phyloP scores from a whole-genome alignment of 2,113 vertebrate genomes.

The Cinclus cinclus region DNA sequence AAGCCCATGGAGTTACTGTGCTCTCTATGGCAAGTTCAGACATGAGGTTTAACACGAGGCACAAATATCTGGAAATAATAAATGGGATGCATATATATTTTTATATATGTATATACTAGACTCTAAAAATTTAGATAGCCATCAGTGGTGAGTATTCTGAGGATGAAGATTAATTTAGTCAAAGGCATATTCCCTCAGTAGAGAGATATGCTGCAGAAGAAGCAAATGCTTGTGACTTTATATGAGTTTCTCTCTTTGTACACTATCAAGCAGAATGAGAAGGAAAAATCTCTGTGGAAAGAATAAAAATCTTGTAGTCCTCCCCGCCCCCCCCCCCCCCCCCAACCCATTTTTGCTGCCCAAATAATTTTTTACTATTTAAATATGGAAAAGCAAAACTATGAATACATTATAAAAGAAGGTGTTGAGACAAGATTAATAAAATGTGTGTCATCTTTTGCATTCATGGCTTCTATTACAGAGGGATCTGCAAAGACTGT shows the following conservation, averaged over 20 bases:
- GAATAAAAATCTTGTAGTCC: background rate
- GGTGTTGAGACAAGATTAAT: slow-evolving; percentile 56
- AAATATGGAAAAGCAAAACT: slow-evolving; percentile 54
- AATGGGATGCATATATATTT: background rate
- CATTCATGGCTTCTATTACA: slow-evolving; percentile 19
- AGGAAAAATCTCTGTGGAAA: background rate
- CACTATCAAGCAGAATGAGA: background rate
- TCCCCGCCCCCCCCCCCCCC: rapidly evolving
- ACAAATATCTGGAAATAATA: background rate
- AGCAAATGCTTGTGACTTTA: background rate
- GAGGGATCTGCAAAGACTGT: slow-evolving; percentile 15
- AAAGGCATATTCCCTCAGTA: background rate
- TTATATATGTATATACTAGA: background rate
- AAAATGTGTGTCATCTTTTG: slow-evolving; percentile 66
- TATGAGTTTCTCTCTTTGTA: background rate
- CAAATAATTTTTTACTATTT: slow-evolving; percentile 47
- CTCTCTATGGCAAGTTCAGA: background rate
- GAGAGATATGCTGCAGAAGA: background rate
- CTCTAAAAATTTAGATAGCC: background rate
- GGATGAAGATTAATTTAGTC: background rate
- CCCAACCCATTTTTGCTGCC: background rate
- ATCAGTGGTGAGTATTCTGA: background rate
- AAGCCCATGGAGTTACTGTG: background rate
- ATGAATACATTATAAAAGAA: slow-evolving; percentile 51
- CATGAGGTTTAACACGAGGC: rapidly evolving